phyloP scores from a whole-genome alignment of 2,888 invertebrate species.

The Apamea anceps region DNA sequence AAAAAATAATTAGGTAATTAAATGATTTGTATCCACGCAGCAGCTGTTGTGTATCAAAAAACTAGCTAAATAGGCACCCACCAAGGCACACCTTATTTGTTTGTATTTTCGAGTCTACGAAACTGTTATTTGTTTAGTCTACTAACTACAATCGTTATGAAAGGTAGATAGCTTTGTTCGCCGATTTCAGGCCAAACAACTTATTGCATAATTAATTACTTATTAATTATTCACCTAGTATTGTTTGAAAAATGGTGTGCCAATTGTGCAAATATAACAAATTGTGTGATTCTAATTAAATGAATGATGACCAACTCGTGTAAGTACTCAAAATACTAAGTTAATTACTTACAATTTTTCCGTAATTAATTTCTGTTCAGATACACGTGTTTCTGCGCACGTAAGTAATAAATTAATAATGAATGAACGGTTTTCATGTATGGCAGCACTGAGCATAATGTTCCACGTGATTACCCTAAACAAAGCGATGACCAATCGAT shows the following conservation, averaged over 20 bases:
- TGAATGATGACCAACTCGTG: neutral
- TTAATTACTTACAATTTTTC: constrained; percentile 19
- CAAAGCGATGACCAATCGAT: constrained; percentile 47
- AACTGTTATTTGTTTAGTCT: constrained; percentile 55
- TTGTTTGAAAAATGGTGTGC: neutral
- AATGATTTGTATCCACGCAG: constrained; percentile 1
- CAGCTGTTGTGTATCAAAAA: constrained; percentile 17
- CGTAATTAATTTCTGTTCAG: constrained; percentile 5
- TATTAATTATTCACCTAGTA: neutral
- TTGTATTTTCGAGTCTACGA: constrained; percentile 39
- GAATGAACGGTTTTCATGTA: constrained; percentile 45
- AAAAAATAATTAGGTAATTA: neutral
- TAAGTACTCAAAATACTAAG: constrained; percentile 12
- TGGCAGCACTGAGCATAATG: constrained; percentile 18
- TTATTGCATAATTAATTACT: neutral
- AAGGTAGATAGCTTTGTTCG: constrained; percentile 27
- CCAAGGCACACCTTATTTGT: constrained; percentile 24
- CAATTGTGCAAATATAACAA: neutral
- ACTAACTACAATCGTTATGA: constrained; percentile 36
- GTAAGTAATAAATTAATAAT: constrained; percentile 29
- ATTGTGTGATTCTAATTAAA: constrained; percentile 7
- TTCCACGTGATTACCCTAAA: constrained; percentile 36
- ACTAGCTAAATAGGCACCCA: neutral
- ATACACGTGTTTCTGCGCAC: constrained; percentile 39
- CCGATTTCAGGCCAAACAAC: neutral